Evolutionary conservation across 1,140 invertebrate species (phyloP).

Genomic region (Druon quercuslanigerum): DNA sequence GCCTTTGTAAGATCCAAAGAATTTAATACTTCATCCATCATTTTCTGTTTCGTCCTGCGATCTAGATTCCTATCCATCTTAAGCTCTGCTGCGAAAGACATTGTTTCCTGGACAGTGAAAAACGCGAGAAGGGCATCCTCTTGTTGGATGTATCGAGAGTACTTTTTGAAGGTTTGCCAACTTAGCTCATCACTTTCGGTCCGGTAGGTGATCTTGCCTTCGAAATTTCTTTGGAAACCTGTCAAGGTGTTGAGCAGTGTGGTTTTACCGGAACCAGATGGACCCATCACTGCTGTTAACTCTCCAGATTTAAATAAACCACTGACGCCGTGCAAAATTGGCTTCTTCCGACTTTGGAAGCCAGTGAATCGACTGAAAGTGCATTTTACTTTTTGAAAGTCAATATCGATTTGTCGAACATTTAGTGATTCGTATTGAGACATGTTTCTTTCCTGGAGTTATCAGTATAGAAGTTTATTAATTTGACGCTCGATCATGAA

Average conservation of each 20-base stretch:
- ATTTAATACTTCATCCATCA: constrained; percentile 84
- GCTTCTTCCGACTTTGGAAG: constrained; percentile 69
- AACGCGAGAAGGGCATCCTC: constrained; percentile 89
- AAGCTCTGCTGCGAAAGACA: constrained; percentile 88
- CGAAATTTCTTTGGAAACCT: constrained; percentile 72
- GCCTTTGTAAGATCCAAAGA: constrained; percentile 81
- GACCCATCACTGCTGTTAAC: constrained; percentile 66
- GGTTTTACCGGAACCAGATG: constrained; percentile 83
- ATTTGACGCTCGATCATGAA: too few species aligned
- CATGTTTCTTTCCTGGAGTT: neutral
- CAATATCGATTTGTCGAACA: neutral
- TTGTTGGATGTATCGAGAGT: constrained; percentile 92
- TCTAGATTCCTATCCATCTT: constrained; percentile 82
- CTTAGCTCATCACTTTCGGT: constrained; percentile 71
- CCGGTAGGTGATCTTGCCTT: constrained; percentile 36
- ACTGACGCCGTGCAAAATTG: constrained; percentile 77
- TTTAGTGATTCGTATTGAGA: neutral
- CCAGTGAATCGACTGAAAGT: constrained; percentile 32
- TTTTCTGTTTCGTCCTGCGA: constrained; percentile 80
- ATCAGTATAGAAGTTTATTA: too few species aligned
- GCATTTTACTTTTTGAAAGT: neutral
- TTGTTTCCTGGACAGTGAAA: constrained; percentile 89
- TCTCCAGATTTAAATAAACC: constrained; percentile 59
- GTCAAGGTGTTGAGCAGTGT: constrained; percentile 80
- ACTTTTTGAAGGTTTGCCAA: constrained; percentile 78